Evolutionary conservation across 2,797 vertebrate species (phyloP).

Genomic region (Typhlichthys subterraneus): DNA sequence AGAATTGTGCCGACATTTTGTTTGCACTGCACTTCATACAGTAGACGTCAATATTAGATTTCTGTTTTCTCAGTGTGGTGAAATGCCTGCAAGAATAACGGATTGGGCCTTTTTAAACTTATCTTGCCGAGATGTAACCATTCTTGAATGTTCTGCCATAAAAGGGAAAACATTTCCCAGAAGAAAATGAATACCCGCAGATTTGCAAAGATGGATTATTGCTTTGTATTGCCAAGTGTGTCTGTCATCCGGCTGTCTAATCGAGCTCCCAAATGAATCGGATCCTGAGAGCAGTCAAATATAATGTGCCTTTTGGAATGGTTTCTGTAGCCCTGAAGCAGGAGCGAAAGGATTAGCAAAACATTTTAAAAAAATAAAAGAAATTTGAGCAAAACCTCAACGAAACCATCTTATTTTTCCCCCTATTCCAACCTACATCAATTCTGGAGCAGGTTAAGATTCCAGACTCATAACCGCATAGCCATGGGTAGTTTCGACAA

Average conservation of each 20-base stretch:
- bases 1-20: not conserved
- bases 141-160: not conserved
- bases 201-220: not conserved
- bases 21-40: not conserved
- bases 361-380: slow-evolving; percentile 10
- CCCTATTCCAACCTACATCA: slow-evolving; percentile 21
- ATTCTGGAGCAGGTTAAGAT: slow-evolving; percentile 19
- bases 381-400: slow-evolving; percentile 40
- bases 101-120: not conserved
- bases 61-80: no score
- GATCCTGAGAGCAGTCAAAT: not conserved
- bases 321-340: no score
- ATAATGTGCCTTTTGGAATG: no score
- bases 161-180: not conserved
- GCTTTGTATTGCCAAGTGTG: not conserved
- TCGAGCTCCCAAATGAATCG: slow-evolving; percentile 11
- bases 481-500: not conserved
- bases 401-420: slow-evolving; percentile 13
- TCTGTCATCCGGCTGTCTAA: slow-evolving; percentile 18
- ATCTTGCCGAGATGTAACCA: not conserved
- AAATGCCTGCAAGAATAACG: no score
- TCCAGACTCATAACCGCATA: slow-evolving; percentile 25
- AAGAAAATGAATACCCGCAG: not conserved
- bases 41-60: no score
- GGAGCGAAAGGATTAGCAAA: no score